These are phyloP conservation scores for Morelia viridis DNA, from an alignment of 2,797 vertebrate species.

Conservation along the genomic window DNA sequence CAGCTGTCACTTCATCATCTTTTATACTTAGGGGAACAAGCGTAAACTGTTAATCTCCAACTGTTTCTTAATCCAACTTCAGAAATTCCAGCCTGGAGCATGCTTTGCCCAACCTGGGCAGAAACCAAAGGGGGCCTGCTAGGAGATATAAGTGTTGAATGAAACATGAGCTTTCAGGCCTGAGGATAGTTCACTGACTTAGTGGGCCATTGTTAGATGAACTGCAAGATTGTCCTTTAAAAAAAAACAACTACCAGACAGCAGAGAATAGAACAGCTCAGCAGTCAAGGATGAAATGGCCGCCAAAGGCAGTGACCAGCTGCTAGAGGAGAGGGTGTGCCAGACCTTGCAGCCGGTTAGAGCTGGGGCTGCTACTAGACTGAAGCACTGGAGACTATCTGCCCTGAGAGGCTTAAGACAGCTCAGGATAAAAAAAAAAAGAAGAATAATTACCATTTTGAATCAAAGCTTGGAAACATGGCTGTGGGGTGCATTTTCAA, in stretches of 20 bases:
- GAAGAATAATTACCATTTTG: too few species aligned
- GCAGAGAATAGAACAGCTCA: neutral
- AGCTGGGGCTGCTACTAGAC: neutral
- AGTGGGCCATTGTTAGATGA: neutral
- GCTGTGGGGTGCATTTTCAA: neutral
- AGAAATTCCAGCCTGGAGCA: neutral
- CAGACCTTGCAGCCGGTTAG: neutral
- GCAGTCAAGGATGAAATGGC: neutral
- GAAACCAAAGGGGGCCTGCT: neutral
- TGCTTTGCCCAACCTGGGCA: neutral
- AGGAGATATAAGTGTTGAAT: neutral
- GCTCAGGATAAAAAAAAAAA: neutral
- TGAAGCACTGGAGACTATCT: neutral
- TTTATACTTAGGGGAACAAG: neutral
- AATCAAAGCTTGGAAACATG: neutral
- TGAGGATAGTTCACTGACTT: neutral
- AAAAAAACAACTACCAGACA: neutral
- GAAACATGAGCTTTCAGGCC: neutral
- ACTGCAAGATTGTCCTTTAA: neutral
- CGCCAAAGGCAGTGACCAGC: neutral
- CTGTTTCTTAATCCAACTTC: neutral
- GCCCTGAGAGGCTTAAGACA: neutral
- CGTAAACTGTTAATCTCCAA: neutral
- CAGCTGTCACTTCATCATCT: neutral
- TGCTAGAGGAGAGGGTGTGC: neutral